Evolutionary conservation across 2,888 invertebrate species (phyloP).

Genomic region (Drosophila parthenogenetica): DNA sequence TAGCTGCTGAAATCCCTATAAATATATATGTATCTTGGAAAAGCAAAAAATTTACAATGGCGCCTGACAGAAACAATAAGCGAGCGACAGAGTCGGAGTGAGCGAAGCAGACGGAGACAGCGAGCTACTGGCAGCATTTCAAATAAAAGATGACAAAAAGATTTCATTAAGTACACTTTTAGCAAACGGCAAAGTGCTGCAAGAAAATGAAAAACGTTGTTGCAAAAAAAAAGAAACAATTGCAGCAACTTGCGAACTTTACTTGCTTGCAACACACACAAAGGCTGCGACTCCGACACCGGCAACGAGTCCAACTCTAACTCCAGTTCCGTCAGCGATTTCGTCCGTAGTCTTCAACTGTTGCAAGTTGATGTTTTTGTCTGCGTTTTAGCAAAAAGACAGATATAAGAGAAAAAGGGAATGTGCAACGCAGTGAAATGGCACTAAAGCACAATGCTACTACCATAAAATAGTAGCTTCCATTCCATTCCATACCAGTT

Average conservation of each 20-base stretch:
- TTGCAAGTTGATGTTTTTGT: slow-evolving; percentile 43
- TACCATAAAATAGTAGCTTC: slow-evolving; percentile 45
- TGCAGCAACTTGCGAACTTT: slow-evolving; percentile 53
- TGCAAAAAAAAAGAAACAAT: slow-evolving; percentile 63
- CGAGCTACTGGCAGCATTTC: slow-evolving; percentile 54
- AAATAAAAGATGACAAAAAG: slow-evolving; percentile 83
- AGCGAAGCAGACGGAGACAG: slow-evolving; percentile 27
- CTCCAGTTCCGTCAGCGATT: slow-evolving; percentile 9
- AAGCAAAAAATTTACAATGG: slow-evolving; percentile 59
- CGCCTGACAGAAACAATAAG: slow-evolving; percentile 67
- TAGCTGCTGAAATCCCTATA: slow-evolving; percentile 29
- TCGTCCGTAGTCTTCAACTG: slow-evolving; percentile 11
- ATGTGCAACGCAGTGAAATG: slow-evolving; percentile 55
- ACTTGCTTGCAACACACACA: slow-evolving; percentile 46
- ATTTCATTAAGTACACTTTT: slow-evolving; percentile 82
- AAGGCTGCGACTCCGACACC: slow-evolving; percentile 33
- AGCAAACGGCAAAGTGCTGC: slow-evolving; percentile 63
- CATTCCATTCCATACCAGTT: neutral
- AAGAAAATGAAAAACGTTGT: slow-evolving; percentile 69
- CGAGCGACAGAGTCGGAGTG: neutral
- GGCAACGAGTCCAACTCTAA: slow-evolving; percentile 5
- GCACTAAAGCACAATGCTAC: slow-evolving; percentile 53
- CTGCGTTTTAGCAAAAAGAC: slow-evolving; percentile 46
- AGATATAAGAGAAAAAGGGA: slow-evolving; percentile 49
- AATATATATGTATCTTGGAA: slow-evolving; percentile 9